Conservation (phyloP, 2,797 vertebrate genomes). For the Neosilurus hyrtlii region DNA sequence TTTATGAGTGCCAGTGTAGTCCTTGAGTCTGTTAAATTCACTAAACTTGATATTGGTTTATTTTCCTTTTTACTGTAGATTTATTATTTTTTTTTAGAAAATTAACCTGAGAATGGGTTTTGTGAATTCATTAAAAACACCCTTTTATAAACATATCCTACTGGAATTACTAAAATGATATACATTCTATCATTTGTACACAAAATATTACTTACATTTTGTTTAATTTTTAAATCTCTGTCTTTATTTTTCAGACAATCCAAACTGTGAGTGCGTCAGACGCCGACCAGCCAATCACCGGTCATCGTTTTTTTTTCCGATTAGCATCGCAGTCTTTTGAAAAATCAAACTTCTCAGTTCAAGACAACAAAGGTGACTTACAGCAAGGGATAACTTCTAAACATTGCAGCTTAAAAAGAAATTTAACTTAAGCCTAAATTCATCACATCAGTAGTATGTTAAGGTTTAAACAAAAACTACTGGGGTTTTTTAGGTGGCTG, state of each 20-base stretch:
- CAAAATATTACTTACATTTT: neutral
- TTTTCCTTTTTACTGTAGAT: no score
- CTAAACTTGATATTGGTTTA: no score
- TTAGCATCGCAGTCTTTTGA: slow-evolving; percentile 81
- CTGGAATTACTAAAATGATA: neutral
- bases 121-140: no score
- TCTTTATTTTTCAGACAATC: slow-evolving; percentile 74
- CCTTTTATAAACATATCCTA: no score
- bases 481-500: neutral
- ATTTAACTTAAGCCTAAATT: neutral
- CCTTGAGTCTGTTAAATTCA: no score
- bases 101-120: no score
- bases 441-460: neutral
- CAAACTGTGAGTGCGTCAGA: slow-evolving; percentile 88
- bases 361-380: slow-evolving; percentile 87
- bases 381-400: neutral
- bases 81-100: no score
- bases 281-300: slow-evolving; percentile 82
- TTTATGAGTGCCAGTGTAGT: no score
- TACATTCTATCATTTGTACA: neutral
- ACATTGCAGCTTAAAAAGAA: neutral
- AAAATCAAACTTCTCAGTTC: slow-evolving; percentile 89
- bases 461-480: neutral
- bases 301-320: slow-evolving; percentile 87
- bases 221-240: slow-evolving; percentile 54